Percentiles rank a stretch among this genome's conserved stretches.
These are phyloP conservation scores for Machimus rusticus DNA, from an alignment of 2,888 invertebrate genomes.

Conservation along the genomic window DNA sequence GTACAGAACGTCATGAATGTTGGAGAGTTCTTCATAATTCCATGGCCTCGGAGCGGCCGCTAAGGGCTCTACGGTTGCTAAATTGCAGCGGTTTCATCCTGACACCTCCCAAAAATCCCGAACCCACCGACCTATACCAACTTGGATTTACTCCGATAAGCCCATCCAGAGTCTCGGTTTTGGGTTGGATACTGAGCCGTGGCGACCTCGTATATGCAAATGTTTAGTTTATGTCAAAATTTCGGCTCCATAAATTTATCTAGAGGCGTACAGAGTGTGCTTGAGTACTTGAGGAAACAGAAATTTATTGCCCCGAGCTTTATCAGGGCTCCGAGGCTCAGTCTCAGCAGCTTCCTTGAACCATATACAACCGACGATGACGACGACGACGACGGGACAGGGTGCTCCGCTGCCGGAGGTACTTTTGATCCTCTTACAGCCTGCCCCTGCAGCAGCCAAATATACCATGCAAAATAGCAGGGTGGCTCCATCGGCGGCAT, in stretches of 20 bases:
- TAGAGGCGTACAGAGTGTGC: slow-evolving; percentile 20
- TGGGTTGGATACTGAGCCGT: neutral
- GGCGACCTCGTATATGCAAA: slow-evolving; percentile 16
- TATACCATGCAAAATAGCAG: neutral
- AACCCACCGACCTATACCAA: neutral
- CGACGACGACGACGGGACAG: neutral
- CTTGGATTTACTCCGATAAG: slow-evolving; percentile 10
- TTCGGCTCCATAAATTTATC: slow-evolving; percentile 39
- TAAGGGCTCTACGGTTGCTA: neutral
- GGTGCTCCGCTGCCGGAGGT: neutral
- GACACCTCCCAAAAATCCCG: neutral
- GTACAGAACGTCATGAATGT: slow-evolving; percentile 8
- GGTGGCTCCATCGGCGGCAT: neutral
- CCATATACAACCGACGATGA: neutral
- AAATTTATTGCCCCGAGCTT: slow-evolving; percentile 38
- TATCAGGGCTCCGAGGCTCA: neutral
- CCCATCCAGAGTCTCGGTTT: neutral
- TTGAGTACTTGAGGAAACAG: slow-evolving; percentile 34
- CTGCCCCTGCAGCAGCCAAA: neutral
- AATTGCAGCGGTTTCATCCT: slow-evolving; percentile 8
- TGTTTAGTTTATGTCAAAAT: slow-evolving; percentile 42
- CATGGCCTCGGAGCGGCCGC: neutral
- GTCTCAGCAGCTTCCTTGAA: neutral
- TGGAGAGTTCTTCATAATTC: slow-evolving; percentile 14
- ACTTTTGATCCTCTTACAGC: neutral